These are phyloP conservation scores for Geopemphigus sp. DNA, from an alignment of 1,140 invertebrate species.

Conservation along the genomic window DNA sequence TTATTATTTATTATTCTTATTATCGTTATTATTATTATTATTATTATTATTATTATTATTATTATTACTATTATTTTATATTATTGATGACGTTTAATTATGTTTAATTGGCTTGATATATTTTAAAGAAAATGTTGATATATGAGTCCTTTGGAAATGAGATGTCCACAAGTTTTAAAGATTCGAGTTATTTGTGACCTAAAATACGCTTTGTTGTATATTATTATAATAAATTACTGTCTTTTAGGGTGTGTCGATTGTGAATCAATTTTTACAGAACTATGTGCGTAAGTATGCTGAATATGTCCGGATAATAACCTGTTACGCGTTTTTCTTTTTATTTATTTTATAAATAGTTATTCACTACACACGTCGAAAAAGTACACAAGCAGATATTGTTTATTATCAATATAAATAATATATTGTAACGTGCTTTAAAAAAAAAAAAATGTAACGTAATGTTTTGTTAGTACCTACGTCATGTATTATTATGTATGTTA, in stretches of 20 bases:
- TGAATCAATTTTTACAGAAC: constrained; percentile 37
- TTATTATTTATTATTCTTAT: constrained; percentile 43
- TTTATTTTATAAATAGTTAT: constrained; percentile 40
- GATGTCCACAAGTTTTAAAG: constrained; percentile 17
- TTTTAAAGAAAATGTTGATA: constrained; percentile 44
- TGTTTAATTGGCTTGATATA: constrained; percentile 38
- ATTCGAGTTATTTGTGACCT: constrained; percentile 30
- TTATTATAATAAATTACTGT: constrained; percentile 32
- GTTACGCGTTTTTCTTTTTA: constrained; percentile 29
- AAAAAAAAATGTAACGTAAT: constrained; percentile 39
- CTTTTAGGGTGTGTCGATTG: constrained; percentile 35
- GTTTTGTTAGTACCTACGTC: constrained; percentile 46
- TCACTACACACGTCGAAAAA: constrained; percentile 31
- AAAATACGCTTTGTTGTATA: constrained; percentile 37
- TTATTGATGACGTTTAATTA: constrained; percentile 33
- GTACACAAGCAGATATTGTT: constrained; percentile 30
- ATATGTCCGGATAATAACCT: constrained; percentile 21
- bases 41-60: constrained; percentile 44
- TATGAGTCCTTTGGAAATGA: constrained; percentile 32
- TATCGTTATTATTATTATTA: constrained; percentile 25
- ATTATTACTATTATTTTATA: constrained; percentile 25
- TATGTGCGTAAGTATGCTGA: not conserved
- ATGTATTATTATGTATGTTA: constrained; percentile 48
- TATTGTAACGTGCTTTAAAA: constrained; percentile 44
- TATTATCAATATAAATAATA: constrained; percentile 39